Evolutionary conservation across 2,113 vertebrate genomes (phyloP), one percentile per base, ranked within the genome.

Genomic region (Phalacrocorax brasilianus): DNA sequence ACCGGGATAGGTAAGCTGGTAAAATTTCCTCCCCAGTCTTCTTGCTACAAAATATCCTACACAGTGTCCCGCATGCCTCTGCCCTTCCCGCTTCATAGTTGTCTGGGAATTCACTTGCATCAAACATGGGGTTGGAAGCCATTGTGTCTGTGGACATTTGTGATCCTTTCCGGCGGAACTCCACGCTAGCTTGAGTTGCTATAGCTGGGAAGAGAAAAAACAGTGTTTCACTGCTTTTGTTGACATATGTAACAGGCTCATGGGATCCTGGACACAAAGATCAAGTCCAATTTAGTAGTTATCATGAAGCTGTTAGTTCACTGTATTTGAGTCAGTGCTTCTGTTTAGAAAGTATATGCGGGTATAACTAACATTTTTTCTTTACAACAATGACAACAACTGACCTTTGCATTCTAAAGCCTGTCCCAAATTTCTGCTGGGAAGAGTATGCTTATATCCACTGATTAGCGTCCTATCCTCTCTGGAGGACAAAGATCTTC

Each of bases 11-110:
- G 96, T 99, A 99, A 95, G 99, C 99, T 73, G 99, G 98, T n/a
- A 99, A 98, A 97, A 99, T 99, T 82, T 99, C 99, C 97, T 99
- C 99, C 97, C 99, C 99, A 32, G 99, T 99, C 98, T 99, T 99
- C 98, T 99, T 99, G 98, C 99, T 99, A 99, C 99, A 99, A 98
- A 99, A 99, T 97, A 99, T 99, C 96, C 99, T 99, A 97, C 99
- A 99, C 68, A 99, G 98, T 68, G 99, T 99, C 92, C 99, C 99
- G 56, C 99, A 99, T 11, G 99, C 99, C 97, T 99, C 99, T 33
- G 99, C 99, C 95, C 99, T 98, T 93, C 99, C 99, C 1, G 99
- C 98, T 98, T 99, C 99, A 67, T 99, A 99, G 98, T 99, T 99
- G 97, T 99, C 99, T 49, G 99, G 99, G 97, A 99, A 99, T 97